Evolutionary conservation across 92 coral and sea anemone species (phyloP).

Genomic region (Blastomussa wellsi): DNA sequence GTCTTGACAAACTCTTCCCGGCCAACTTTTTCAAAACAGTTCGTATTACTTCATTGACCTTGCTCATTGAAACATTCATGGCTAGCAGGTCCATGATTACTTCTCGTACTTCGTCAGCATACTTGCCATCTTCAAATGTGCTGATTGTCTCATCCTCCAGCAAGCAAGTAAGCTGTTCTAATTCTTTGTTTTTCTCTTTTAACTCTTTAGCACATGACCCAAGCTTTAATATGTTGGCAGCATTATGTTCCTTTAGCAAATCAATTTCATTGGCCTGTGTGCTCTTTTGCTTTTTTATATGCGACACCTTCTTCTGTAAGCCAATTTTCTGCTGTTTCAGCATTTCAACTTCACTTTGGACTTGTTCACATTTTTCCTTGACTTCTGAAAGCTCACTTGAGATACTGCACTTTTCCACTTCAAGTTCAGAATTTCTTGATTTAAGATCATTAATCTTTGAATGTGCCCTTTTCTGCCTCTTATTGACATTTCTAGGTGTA

Average conservation of each 20-base stretch:
- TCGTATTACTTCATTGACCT: constrained; percentile 44
- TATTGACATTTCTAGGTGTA: constrained; percentile 42
- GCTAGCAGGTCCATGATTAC: constrained; percentile 44
- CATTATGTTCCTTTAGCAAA: constrained; percentile 35
- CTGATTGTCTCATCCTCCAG: constrained; percentile 8
- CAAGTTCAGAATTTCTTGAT: constrained; percentile 47
- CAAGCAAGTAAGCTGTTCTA: constrained; percentile 18
- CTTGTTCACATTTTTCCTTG: constrained; percentile 41
- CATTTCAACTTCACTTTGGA: constrained; percentile 30
- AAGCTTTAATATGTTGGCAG: constrained; percentile 30
- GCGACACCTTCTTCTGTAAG: constrained; percentile 29
- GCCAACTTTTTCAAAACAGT: constrained; percentile 38
- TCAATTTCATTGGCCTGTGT: constrained; percentile 37
- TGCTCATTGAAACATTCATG: constrained; percentile 50
- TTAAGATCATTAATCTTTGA: constrained; percentile 36
- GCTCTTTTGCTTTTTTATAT: constrained; percentile 34
- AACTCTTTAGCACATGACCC: constrained; percentile 40
- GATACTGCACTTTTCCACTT: constrained; percentile 44
- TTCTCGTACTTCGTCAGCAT: constrained; percentile 41
- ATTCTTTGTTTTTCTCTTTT: constrained; percentile 35
- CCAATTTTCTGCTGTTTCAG: constrained; percentile 38
- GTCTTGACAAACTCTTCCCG: constrained; percentile 33
- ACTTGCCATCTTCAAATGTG: constrained; percentile 44
- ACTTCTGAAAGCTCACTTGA: constrained; percentile 46
- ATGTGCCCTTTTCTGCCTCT: constrained; percentile 33